Evolutionary conservation across 2,113 vertebrate genomes (phyloP).

Genomic region (Podilymbus podiceps): DNA sequence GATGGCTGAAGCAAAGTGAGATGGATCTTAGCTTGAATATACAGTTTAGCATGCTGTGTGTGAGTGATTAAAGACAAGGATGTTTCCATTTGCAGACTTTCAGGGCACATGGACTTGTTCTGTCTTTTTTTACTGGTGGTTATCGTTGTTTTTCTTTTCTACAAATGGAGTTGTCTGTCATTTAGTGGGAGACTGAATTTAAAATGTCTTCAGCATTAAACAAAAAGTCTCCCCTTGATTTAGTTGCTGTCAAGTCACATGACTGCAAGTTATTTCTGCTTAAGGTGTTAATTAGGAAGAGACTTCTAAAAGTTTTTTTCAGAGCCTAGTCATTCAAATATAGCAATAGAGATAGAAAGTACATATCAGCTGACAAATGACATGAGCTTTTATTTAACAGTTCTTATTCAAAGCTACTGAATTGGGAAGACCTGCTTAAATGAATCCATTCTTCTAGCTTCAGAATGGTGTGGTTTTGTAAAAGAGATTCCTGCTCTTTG

Average conservation of each 20-base stretch:
- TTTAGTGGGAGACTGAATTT: not conserved
- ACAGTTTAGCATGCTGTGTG: not conserved
- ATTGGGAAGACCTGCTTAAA: conserved; percentile 33
- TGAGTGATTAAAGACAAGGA: not conserved
- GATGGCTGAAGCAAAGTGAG: not conserved
- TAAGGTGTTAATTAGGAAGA: conserved; percentile 22
- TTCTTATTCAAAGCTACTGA: conserved; percentile 28
- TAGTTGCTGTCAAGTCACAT: not conserved
- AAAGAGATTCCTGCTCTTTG: conserved; percentile 25
- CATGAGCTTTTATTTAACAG: conserved; percentile 24
- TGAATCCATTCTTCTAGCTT: conserved; percentile 19
- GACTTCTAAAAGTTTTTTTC: not conserved
- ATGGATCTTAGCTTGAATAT: not conserved
- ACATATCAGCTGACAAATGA: conserved; percentile 40
- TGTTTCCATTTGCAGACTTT: not conserved
- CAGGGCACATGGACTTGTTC: not conserved
- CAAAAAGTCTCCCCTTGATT: not conserved
- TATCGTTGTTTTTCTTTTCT: not conserved
- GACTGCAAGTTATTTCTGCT: not conserved
- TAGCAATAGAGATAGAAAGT: conserved; percentile 1
- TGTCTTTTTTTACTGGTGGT: not conserved
- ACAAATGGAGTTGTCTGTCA: not conserved
- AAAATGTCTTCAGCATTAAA: not conserved
- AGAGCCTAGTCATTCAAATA: not conserved
- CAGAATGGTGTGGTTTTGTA: not conserved